These are phyloP conservation scores for Lasius platythorax DNA, from an alignment of 2,888 invertebrate genomes.

Conservation along the genomic window DNA sequence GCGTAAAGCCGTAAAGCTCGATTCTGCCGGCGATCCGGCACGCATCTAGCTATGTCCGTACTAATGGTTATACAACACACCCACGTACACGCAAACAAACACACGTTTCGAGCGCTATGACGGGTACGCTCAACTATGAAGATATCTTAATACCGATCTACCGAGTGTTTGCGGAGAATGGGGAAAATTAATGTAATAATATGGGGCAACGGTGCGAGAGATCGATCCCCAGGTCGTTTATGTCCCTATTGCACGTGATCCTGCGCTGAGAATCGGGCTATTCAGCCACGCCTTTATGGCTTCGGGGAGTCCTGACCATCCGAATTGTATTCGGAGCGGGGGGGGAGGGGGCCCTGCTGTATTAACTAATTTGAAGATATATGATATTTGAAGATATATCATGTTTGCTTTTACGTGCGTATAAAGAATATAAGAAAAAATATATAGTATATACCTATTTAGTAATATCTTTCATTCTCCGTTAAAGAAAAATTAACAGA, in stretches of 20 bases:
- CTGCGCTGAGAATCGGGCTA: conserved; percentile 33
- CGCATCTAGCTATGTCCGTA: conserved; percentile 3
- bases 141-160: conserved; percentile 67
- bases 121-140: not conserved
- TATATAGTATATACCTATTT: no score
- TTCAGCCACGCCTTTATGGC: conserved; percentile 42
- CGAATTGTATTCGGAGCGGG: not conserved
- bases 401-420: not conserved
- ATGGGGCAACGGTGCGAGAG: conserved; percentile 49
- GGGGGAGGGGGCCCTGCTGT: not conserved
- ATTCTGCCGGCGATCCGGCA: conserved; percentile 5
- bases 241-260: conserved; percentile 56
- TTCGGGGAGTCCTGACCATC: conserved; percentile 4
- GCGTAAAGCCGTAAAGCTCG: conserved; percentile 6
- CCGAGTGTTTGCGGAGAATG: conserved; percentile 49
- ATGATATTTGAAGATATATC: conserved; percentile 31
- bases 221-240: conserved; percentile 36
- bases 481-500: not conserved
- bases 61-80: conserved; percentile 4
- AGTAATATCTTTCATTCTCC: no score
- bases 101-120: not conserved
- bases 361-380: conserved; percentile 47
- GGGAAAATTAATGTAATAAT: conserved; percentile 60
- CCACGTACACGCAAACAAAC: not conserved
- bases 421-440: not conserved